These are phyloP conservation scores for Brachyrhaphis roseni DNA, from an alignment of 2,797 vertebrate genomes.

Conservation along the genomic window DNA sequence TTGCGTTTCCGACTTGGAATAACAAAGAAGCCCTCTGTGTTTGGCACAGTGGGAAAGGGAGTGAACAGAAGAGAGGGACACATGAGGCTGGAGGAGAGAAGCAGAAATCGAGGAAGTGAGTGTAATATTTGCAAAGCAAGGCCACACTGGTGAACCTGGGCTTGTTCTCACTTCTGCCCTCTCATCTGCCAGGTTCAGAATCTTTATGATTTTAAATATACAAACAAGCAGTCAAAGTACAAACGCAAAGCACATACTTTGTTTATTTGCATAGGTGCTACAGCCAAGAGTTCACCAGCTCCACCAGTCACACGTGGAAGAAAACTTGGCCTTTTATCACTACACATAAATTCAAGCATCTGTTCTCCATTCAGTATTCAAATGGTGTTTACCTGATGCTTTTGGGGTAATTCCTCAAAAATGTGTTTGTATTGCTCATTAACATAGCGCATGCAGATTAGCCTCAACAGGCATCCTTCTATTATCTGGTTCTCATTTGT, in stretches of 20 bases:
- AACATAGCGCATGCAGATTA: neutral
- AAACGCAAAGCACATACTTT: conserved; percentile 28
- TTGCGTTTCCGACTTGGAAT: conserved; percentile 75
- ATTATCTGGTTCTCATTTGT: conserved; percentile 27
- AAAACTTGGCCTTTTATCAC: conserved; percentile 6
- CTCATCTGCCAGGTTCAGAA: conserved; percentile 59
- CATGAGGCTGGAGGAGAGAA: conserved; percentile 13
- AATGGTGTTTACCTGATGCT: conserved; percentile 32
- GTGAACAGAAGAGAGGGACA: conserved; percentile 28
- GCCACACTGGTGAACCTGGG: conserved; percentile 40
- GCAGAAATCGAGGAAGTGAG: conserved; percentile 25
- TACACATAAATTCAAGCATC: conserved; percentile 20
- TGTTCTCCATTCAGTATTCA: conserved; percentile 42
- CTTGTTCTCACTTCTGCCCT: conserved; percentile 48
- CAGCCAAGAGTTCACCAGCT: conserved; percentile 29
- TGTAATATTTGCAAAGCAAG: conserved; percentile 58
- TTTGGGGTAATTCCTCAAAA: neutral
- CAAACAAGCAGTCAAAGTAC: conserved; percentile 49
- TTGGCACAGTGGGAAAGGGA: conserved; percentile 60
- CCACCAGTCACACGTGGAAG: conserved; percentile 33
- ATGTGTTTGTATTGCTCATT: conserved; percentile 8
- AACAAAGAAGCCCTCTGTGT: conserved; percentile 77
- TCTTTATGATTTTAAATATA: conserved; percentile 52
- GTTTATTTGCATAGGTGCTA: conserved; percentile 58
- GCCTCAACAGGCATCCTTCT: conserved; percentile 19